Base-by-base conservation (phyloP, 2,888 invertebrate species). In the Plebejus anna region DNA sequence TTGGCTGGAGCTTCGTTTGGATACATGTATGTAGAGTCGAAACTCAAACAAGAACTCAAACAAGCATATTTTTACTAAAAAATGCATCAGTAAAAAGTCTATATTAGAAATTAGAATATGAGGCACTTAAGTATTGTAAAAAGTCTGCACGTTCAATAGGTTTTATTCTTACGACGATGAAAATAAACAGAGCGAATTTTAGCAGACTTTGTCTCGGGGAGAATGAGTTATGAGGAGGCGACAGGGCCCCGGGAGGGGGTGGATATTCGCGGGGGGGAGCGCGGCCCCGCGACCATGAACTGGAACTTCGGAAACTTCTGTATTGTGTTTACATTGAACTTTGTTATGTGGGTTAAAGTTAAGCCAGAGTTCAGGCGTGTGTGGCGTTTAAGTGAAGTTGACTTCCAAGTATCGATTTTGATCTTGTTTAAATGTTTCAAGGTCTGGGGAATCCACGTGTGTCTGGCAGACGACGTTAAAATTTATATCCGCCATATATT, bases 271-370 rank as follows among this genome's bases (percentile, higher is more conserved):
- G 84, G 83, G 82, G 83, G 83, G 83, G 86, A 84, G 86, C 85
- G 83, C 83, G 86, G 84, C 86, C 85, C 84, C 87, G 89, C 92
- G 93, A 90, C 93, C 93, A 89, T 93, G 93, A 92, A 93, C 93
- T 90, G 93, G 87, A 89, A 91, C 90, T 91, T 92, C 85, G 88
- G 83, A 90, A 91, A 92, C 91, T 92, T 92, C 89, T 90, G 91
- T 92, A 93, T 94, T 93, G 93, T 94, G 94, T 94, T 94, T 94
- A 93, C 93, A 93, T 92, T 92, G 89, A 94, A 94, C 94, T 94
- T 93, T 92, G 93, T 93, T 92, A 94, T 94, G 92, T 94, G 93
- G 94, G 94, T 94, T 94, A 94, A 94, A 94, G 94, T 94, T 91
- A 93, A 94, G 88, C 88, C 88, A 88, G 93, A 94, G 93, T 94